These are phyloP conservation scores for Progne subis DNA, from an alignment of 2,113 vertebrate species.

Conservation along the genomic window DNA sequence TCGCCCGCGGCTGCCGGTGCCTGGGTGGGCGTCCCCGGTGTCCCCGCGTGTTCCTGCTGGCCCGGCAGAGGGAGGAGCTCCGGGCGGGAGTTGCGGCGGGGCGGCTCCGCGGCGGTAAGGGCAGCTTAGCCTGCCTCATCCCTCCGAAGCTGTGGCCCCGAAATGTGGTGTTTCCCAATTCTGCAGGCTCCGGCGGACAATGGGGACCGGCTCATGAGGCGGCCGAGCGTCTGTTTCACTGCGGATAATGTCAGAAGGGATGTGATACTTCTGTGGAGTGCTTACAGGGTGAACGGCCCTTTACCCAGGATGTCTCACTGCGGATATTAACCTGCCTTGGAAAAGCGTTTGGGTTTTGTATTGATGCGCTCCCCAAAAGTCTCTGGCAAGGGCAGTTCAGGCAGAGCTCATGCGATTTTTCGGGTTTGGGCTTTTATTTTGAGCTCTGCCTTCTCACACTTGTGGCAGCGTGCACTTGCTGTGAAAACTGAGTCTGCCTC, in stretches of 20 bases:
- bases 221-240: background rate
- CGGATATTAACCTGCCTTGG: accelerated
- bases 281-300: background rate
- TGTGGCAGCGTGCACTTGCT: accelerated
- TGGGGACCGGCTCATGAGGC: accelerated
- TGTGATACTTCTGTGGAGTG: background rate
- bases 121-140: background rate
- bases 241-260: background rate
- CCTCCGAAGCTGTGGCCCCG: background rate
- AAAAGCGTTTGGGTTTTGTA: background rate
- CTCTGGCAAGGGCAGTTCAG: background rate
- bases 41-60: too few relatives aligned
- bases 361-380: background rate
- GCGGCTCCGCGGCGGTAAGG: conserved; percentile 76
- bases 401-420: background rate
- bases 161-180: accelerated
- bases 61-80: background rate
- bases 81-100: background rate
- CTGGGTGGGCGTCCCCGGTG: background rate
- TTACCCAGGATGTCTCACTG: accelerated
- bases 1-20: background rate
- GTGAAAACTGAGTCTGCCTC: accelerated
- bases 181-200: background rate
- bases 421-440: background rate
- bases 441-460: background rate